Evolutionary conservation across 2,113 vertebrate genomes (phyloP), one percentile per base, ranked within the genome.

Genomic region (Mirza zaza): DNA sequence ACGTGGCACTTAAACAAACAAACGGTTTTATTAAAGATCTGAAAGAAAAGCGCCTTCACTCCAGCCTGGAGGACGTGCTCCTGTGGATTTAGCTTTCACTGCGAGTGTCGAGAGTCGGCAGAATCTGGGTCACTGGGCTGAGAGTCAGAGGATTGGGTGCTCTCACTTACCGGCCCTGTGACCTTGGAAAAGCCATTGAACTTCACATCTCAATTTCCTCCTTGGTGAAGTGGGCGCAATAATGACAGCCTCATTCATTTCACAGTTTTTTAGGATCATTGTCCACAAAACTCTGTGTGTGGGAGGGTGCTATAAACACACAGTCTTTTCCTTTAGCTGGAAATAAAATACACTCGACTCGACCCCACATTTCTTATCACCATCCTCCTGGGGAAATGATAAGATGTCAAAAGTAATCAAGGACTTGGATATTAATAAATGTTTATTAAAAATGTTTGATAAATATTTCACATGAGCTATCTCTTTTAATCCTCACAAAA

Each of bases 1-100:
- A 8, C 0, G 8, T 29, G 48, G 39, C 9, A 25, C 45, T 71
- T 29, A 89, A 91, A 63, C 79, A 90, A 96, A 96, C 80, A 88
- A 45, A 95, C 36, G 91, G 50, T 71, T 92, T 95, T 84, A 89
- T 86, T 88, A 90, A 95, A 91, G 79, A 42, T 76, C 63, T 61
- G 21, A 55, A 71, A 95, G 65, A 65, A 86, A 82, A 68, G 63
- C 0, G 10, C 71, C 88, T 42, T 81, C 27, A 68, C 55, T 79
- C 45, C 20, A 61, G 29, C 91, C 63, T n/a, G 1, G 34, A 89
- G 48, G 70, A 73, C 15, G 1, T 0, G 48, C 12, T 61, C 14
- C 32, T 0, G 0, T 6, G 50, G 42, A 21, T n/a, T 36, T 87
- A 63, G 23, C 27, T 27, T 80, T 80, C n/a, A 34, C 1, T 13